Evolutionary conservation across 2,888 invertebrate species (phyloP).

Genomic region (Plebejus anna): DNA sequence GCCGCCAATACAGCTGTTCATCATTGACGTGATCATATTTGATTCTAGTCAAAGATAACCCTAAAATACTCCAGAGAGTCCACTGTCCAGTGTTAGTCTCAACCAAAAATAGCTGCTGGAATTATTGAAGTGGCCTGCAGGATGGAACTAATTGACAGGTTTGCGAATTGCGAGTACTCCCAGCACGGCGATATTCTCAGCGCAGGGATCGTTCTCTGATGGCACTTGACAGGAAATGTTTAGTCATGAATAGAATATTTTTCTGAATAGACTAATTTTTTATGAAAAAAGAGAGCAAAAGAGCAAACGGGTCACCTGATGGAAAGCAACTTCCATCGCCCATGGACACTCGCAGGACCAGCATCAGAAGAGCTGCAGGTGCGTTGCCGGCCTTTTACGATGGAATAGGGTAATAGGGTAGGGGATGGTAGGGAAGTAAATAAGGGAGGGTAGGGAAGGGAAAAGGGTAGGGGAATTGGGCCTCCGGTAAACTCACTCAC

Average conservation of each 20-base stretch:
- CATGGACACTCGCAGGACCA: no score
- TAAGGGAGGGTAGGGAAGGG: no score
- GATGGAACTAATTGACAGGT: conserved; percentile 1
- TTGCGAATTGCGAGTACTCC: not conserved
- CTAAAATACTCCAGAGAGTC: conserved; percentile 11
- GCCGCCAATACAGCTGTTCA: not conserved
- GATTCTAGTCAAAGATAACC: not conserved
- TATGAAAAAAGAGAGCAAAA: no score
- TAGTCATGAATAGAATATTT: not conserved
- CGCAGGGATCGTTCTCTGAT: not conserved
- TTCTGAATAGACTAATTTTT: not conserved
- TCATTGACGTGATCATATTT: not conserved
- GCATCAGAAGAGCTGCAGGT: no score
- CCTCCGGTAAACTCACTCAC: no score
- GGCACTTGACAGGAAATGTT: not conserved
- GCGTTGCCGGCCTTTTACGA: no score
- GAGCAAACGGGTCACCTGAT: no score
- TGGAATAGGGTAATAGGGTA: no score
- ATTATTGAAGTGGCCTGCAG: conserved; percentile 7
- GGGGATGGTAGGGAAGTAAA: no score
- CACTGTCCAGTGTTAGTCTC: conserved; percentile 1
- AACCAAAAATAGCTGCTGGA: conserved; percentile 15
- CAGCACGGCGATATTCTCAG: not conserved
- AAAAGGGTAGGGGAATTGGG: no score
- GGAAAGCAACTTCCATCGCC: no score